Evolutionary conservation across 2,113 vertebrate genomes (phyloP), one percentile per base, ranked within the genome.

Genomic region (Lates calcarifer): DNA sequence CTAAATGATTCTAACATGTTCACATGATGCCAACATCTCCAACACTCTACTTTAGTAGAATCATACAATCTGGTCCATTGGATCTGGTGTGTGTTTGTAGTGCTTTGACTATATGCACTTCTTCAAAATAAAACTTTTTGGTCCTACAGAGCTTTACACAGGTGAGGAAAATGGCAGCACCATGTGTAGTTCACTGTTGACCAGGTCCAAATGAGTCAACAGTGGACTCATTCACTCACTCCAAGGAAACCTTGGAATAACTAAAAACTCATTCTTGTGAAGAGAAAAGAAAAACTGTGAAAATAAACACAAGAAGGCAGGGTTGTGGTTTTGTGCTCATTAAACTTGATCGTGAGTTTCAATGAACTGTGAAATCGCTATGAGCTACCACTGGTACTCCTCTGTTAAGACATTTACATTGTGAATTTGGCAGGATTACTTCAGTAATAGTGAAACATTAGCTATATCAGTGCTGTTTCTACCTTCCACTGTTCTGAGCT

Each of bases 301-400:
- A n/a, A 26, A 10, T 53, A 14, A 57, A 47, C 60, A 72, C 28
- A 5, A 6, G 37, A 15, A 58, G 37, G 18, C 9, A 65, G 1
- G 58, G 26, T 24, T 26, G 35, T 31, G 17, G 31, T n/a, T 28
- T 37, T 66, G 10, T 47, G 9, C 24, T 45, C 18, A 69, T 69
- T 76, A 37, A n/a, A 63, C 3, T 2, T 47, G 33, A 69, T 37
- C 13, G 29, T 47, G 3, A 15, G 0, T 1, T 55, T 62, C 71
- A 76, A 3, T 57, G 57, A 70, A 49, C 47, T 75, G 56, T 62
- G 64, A 68, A 69, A 68, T 68, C 45, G 35, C 24, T 63, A n/a
- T 45, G 65, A 5, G 4, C 18, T 18, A 28, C 20, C n/a, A 64
- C 11, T 39, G 49, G 47, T 14, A 14, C 13, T 7, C 26, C n/a